Conservation (phyloP, 2,113 vertebrate genomes). For the Ranitomeya variabilis region DNA sequence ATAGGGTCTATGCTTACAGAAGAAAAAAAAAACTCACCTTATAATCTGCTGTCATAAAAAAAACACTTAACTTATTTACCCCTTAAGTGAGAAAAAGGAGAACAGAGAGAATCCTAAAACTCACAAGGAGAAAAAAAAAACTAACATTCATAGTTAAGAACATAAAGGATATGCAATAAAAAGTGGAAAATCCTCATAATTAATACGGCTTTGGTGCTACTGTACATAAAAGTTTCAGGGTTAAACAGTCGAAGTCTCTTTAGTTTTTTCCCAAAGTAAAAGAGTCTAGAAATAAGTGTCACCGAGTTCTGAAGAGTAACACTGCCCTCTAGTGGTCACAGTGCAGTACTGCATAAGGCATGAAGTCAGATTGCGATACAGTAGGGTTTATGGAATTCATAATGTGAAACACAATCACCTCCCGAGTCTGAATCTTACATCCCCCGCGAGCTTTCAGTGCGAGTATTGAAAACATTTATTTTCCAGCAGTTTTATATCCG, state of each 20-base stretch:
- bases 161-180: neutral
- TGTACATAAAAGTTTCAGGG: conserved; percentile 18
- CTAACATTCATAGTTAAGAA: neutral
- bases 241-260: conserved; percentile 26
- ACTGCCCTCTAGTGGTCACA: conserved; percentile 9
- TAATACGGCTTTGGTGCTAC: neutral
- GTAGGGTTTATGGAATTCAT: neutral
- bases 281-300: neutral
- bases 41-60: neutral
- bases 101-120: neutral
- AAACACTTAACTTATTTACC: neutral
- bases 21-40: neutral
- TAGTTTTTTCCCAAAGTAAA: neutral
- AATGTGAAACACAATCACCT: neutral
- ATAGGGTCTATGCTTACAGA: neutral
- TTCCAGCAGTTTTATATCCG: neutral
- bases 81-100: neutral
- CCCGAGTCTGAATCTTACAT: neutral
- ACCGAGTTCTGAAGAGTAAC: neutral
- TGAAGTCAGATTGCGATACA: no score
- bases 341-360: neutral
- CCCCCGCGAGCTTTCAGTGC: neutral
- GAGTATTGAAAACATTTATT: conserved; percentile 4
- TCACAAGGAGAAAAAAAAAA: neutral
- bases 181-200: neutral